These are phyloP conservation scores for Diorhabda elongata DNA, from an alignment of 1,140 invertebrate species.

Conservation along the genomic window DNA sequence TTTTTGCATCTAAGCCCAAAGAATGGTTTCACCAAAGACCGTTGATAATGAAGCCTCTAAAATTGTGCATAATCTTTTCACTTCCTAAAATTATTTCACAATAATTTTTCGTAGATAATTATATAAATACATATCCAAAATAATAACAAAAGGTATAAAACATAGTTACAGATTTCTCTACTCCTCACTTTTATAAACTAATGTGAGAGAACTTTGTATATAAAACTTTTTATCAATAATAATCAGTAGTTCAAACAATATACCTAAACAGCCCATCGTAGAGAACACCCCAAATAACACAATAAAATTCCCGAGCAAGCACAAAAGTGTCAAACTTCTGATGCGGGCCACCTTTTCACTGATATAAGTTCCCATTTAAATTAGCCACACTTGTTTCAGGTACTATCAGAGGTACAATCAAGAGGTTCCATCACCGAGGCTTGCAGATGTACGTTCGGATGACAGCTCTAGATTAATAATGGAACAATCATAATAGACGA, in stretches of 20 bases:
- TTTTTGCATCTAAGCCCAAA: no score
- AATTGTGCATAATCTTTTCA: no score
- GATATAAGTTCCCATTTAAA: conserved; percentile 26
- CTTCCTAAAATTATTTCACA: no score
- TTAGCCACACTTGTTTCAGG: conserved; percentile 34
- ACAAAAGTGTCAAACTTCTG: conserved; percentile 23
- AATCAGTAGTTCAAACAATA: background rate
- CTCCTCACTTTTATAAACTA: no score
- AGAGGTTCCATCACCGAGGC: background rate
- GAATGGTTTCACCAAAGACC: no score
- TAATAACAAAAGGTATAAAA: no score
- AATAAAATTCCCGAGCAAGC: background rate
- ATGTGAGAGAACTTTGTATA: no score
- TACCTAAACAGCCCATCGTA: conserved; percentile 2
- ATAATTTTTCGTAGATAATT: no score
- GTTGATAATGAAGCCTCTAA: no score
- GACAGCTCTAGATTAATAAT: background rate
- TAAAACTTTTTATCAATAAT: background rate
- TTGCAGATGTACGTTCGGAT: background rate
- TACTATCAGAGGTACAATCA: conserved; percentile 16
- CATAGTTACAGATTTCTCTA: no score
- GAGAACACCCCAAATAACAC: background rate
- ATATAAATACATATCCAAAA: no score
- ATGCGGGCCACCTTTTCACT: conserved; percentile 24
- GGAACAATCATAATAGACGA: conserved; percentile 23